phyloP scores from a whole-genome alignment of 2,113 vertebrate species.

The Microcebus tavaratra region DNA sequence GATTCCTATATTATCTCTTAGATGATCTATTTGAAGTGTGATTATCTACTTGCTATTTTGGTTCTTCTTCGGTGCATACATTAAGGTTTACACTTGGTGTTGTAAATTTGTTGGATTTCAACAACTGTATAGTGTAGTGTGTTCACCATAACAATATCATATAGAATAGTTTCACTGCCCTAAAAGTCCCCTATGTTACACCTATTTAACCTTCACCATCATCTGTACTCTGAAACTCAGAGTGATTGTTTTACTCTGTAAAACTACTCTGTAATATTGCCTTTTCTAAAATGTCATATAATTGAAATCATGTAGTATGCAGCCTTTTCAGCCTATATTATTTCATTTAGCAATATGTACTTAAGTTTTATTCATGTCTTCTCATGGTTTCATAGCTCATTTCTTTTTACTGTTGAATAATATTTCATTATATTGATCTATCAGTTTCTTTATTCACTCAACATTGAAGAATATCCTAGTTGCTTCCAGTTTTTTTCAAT shows the following conservation, averaged over 20 bases:
- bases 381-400: not conserved
- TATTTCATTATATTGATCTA: not conserved
- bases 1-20: no score
- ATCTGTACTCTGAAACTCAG: not conserved
- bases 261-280: not conserved
- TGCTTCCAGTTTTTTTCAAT: not conserved
- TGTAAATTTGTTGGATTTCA: not conserved
- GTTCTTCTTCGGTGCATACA: no score
- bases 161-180: not conserved
- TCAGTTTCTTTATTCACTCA: not conserved
- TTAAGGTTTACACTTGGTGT: no score
- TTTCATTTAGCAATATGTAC: not conserved
- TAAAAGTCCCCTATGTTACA: not conserved
- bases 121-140: not conserved
- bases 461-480: not conserved
- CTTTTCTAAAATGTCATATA: not conserved
- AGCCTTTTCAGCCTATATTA: not conserved
- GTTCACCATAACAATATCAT: not conserved
- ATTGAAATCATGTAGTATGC: not conserved
- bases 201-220: not conserved
- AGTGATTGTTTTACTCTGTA: not conserved
- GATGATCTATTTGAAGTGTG: no score
- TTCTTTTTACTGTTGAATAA: not conserved
- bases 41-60: no score
- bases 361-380: not conserved